A percentile compares a stretch with the other conserved stretches of the same genome.
phyloP scores from a whole-genome alignment of 64 coral and sea anemone genomes.

The Catalaphyllia jardinei region DNA sequence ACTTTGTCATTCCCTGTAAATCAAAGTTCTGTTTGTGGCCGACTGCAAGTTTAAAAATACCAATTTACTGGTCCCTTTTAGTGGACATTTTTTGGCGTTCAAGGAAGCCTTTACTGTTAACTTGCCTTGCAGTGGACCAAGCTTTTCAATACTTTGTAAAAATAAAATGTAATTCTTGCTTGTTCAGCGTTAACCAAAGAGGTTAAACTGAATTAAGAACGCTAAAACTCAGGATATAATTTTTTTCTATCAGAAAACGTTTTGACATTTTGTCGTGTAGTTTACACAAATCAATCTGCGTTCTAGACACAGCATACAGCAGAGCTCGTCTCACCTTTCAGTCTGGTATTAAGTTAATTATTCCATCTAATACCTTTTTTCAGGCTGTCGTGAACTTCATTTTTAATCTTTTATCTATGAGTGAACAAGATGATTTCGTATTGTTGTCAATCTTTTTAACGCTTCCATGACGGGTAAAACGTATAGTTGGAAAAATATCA shows the following conservation, averaged over 20 bases:
- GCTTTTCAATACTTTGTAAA: background rate
- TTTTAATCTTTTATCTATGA: background rate
- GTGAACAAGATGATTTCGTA: background rate
- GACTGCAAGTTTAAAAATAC: background rate
- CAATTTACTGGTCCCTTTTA: background rate
- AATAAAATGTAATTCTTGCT: background rate
- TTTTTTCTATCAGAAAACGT: background rate
- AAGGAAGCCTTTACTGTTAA: background rate
- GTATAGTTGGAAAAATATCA: background rate
- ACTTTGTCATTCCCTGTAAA: background rate
- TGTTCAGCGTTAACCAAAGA: too few relatives aligned
- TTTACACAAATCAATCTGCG: too few relatives aligned
- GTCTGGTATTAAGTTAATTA: too few relatives aligned
- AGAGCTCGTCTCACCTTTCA: too few relatives aligned
- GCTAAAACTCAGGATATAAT: background rate
- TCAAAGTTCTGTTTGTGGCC: background rate
- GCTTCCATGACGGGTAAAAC: background rate
- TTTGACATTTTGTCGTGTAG: background rate
- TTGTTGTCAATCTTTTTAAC: background rate
- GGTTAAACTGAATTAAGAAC: too few relatives aligned
- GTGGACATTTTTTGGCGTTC: background rate
- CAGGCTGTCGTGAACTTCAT: too few relatives aligned
- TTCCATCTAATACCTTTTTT: too few relatives aligned
- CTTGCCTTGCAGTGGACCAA: background rate
- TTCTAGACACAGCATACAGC: too few relatives aligned